Base-by-base conservation (phyloP, 2,797 vertebrate genomes). In the Lacerta bilineata region DNA sequence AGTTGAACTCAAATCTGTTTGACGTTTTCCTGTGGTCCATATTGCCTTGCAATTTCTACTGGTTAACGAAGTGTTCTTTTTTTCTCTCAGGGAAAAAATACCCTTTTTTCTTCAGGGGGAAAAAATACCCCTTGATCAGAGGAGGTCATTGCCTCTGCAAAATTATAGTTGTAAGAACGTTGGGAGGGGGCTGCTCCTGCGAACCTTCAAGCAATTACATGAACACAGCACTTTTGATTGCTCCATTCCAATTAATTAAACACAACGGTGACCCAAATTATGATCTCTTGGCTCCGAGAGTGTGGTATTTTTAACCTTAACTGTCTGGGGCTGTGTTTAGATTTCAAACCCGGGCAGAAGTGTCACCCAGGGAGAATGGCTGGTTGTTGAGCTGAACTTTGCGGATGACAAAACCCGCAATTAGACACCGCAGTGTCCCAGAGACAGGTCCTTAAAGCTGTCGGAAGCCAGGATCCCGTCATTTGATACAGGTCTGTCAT, bases 161-260 rank as follows among this genome's bases (percentile, higher is more conserved):
- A 95, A 95, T 96, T 90, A 90, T 89, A 94, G 94, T 92, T 93
- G 94, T 95, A 92, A 87, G 90, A 80, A 91, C 94, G 88, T 3
- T 18, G 89, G 23, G 0, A n/a, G 82, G 90, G 91, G 86, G 87
- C 84, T 89, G 87, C 93, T 93, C 76, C 90, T 90, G 91, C 92
- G 81, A 88, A 93, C 95, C 71, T 50, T 94, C 93, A 94, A 95
- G 96, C 97, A 97, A 97, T 97, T 97, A 97, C 92, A 76, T 3
- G 91, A 96, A 93, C 86, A n/a, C 94, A 2, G 94, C 66, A 95
- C 91, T 95, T 89, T 97, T 94, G 95, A 97, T 97, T 95, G 96
- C 95, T 93, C 90, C 94, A 92, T 96, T 95, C 96, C 97, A 97
- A 97, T 97, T 97, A 97, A 97, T 98, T 97, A 97, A 97, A 96